Base-by-base conservation (phyloP, 2,888 invertebrate genomes). In the Mactromeris polynyma region DNA sequence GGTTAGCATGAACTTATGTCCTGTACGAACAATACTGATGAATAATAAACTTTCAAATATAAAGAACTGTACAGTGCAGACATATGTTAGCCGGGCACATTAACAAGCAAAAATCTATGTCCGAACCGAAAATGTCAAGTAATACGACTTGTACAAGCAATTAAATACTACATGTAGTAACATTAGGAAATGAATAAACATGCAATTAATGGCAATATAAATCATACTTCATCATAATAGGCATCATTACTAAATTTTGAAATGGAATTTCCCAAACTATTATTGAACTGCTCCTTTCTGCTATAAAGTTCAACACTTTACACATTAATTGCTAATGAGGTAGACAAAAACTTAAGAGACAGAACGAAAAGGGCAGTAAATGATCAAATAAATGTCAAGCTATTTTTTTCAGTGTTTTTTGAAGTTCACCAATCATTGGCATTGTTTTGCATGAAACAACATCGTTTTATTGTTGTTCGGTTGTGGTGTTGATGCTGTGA, bases 41-140 rank as follows among this genome's bases (percentile, higher is more conserved):
- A 36, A 73, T 26, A 73, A 73, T 73, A 73, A 73, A 73, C 36
- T 73, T 73, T 73, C 2, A 36, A 73, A 73, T 17, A 73, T 73
- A 73, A 73, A 73, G 73, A 11, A 73, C 36, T 17, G 21, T 36
- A 73, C 33, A 73, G 26, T 11, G 33, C 73, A 36, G 14, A 73
- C 73, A 73, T 33, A 33, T 36, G 73, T 73, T 73, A 33, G 36
- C 31, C 73, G 17, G 17, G 31, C 33, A 73, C 7, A 26, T 33
- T 73, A 73, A 73, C 73, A 73, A 17, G 73, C 1, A 33, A 73
- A 14, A 73, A 33, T 73, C 73, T 36, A 73, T 33, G 33, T 73
- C 31, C 73, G 14, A 36, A 33, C 73, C 17, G 6, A 73, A 33
- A 33, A 36, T 73, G 73, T 73, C 73, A 73, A 36, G 33, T 36